Evolutionary conservation across 2,888 invertebrate species (phyloP).

Genomic region (Brachyptera risi): DNA sequence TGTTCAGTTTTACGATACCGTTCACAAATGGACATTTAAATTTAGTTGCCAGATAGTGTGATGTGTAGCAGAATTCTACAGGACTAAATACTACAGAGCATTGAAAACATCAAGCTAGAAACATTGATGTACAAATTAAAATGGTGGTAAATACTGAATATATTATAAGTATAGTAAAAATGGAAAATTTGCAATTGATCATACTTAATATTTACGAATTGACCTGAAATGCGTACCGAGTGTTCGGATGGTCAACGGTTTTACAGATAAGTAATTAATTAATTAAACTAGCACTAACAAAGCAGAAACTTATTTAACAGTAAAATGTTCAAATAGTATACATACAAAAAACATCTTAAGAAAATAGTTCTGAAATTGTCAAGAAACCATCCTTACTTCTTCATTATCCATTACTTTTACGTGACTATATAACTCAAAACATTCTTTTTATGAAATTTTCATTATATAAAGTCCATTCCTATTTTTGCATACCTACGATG

Average conservation of each 20-base stretch:
- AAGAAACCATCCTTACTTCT: constrained; percentile 21
- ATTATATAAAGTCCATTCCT: constrained; percentile 26
- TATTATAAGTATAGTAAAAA: constrained; percentile 1
- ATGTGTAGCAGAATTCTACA: constrained; percentile 8
- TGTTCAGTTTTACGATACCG: not conserved
- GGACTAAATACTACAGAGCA: constrained; percentile 5
- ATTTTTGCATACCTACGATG: not conserved
- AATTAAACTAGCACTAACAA: constrained; percentile 17
- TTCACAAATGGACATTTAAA: not conserved
- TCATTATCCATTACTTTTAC: not conserved
- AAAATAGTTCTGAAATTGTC: constrained; percentile 31
- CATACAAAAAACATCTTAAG: constrained; percentile 31
- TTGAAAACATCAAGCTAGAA: constrained; percentile 2
- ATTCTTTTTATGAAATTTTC: constrained; percentile 21
- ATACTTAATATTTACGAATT: not conserved
- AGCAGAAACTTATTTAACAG: constrained; percentile 28
- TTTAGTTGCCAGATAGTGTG: constrained; percentile 12
- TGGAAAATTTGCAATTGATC: not conserved
- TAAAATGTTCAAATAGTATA: constrained; percentile 31
- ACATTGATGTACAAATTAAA: constrained; percentile 7
- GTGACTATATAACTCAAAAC: not conserved
- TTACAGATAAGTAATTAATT: not conserved
- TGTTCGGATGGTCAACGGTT: not conserved
- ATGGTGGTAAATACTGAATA: constrained; percentile 8
- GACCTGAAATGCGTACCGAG: not conserved